These are phyloP conservation scores for Columba janthina DNA, from an alignment of 2,113 vertebrate genomes.

Conservation along the genomic window DNA sequence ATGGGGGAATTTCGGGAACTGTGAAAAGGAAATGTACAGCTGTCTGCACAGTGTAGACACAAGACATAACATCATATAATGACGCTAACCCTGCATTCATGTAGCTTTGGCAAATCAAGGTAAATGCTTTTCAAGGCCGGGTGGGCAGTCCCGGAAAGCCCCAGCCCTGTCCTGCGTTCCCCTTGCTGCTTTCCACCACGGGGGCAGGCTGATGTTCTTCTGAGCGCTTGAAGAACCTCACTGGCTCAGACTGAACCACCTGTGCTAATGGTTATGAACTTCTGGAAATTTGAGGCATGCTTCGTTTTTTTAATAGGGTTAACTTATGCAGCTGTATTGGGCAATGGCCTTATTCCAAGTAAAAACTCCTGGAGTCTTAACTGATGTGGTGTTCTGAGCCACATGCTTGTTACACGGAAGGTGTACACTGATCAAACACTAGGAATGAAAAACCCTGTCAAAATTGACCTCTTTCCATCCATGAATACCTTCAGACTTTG, in stretches of 20 bases:
- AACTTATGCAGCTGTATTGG: not conserved
- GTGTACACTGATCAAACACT: not conserved
- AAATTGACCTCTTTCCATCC: not conserved
- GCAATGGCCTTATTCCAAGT: not conserved
- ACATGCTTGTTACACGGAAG: not conserved
- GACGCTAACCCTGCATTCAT: not conserved
- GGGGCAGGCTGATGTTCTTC: not conserved
- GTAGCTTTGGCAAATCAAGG: not conserved
- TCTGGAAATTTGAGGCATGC: not conserved
- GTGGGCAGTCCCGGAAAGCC: not conserved
- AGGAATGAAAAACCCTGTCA: not conserved
- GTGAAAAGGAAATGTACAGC: slow-evolving; percentile 51
- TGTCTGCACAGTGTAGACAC: not conserved
- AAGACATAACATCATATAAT: not conserved
- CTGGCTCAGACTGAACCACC: not conserved
- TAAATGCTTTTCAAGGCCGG: not conserved
- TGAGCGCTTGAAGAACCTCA: not conserved
- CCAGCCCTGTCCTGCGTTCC: not conserved
- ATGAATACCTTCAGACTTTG: not conserved
- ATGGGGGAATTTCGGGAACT: slow-evolving; percentile 92
- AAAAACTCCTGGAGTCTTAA: not conserved
- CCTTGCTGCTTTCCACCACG: not conserved
- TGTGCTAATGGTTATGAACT: not conserved
- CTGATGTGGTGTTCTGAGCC: not conserved
- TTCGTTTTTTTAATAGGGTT: not conserved